Percentiles rank a stretch among this genome's conserved stretches.
Evolutionary conservation across 2,797 vertebrate genomes (phyloP).

Genomic region (Crotalus adamanteus): DNA sequence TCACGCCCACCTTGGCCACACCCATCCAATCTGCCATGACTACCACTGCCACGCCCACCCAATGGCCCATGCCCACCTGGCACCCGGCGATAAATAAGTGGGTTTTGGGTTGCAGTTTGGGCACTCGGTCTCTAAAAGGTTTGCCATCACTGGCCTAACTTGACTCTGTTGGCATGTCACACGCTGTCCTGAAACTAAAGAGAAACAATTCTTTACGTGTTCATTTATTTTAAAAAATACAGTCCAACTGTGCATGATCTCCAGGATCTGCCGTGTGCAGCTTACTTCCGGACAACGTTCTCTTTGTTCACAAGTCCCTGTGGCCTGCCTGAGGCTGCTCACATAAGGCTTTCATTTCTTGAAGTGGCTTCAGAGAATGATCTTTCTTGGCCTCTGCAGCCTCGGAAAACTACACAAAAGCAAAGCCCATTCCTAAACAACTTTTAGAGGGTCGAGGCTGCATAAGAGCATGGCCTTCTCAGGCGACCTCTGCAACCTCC

Average conservation of each 20-base stretch:
- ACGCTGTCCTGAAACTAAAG: neutral
- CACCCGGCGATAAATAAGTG: too few species aligned
- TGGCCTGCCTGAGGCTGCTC: neutral
- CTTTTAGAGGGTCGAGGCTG: neutral
- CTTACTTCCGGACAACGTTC: neutral
- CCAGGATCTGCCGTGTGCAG: neutral
- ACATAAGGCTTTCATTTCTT: neutral
- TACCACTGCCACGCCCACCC: too few species aligned
- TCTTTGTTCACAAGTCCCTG: neutral
- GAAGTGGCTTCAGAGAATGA: neutral
- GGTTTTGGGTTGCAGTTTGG: too few species aligned
- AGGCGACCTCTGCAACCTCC: neutral
- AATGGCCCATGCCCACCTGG: too few species aligned
- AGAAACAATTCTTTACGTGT: neutral
- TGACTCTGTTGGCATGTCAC: neutral
- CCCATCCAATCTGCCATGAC: too few species aligned
- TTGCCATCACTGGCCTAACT: neutral
- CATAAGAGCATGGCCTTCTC: neutral
- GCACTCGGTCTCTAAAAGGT: too few species aligned
- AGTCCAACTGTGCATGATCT: neutral
- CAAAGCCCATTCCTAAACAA: neutral
- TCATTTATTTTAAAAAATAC: neutral
- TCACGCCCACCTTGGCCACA: too few species aligned
- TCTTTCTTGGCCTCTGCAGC: neutral
- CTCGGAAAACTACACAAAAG: neutral